Percentiles rank a stretch among this genome's conserved stretches.
Evolutionary conservation across 1,140 invertebrate species (phyloP).

Genomic region (Spodoptera litura): DNA sequence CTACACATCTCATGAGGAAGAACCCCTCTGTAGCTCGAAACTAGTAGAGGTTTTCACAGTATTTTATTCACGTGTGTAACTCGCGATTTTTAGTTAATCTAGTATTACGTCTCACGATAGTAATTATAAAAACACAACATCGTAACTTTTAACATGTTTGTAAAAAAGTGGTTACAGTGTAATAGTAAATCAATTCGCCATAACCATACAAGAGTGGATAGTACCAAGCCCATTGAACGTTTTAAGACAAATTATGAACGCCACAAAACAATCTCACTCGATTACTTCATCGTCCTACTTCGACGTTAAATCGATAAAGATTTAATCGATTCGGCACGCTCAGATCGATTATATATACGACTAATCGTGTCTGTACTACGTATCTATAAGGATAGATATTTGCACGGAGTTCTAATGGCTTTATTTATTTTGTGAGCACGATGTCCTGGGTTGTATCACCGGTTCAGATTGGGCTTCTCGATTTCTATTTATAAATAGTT

Average conservation of each 20-base stretch:
- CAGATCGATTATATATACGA: constrained; percentile 25
- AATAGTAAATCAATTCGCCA: constrained; percentile 38
- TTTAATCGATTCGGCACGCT: constrained; percentile 42
- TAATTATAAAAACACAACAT: too few relatives aligned
- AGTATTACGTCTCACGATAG: too few relatives aligned
- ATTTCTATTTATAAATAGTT: too few relatives aligned
- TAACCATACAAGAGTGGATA: constrained; percentile 8
- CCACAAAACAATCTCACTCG: constrained; percentile 44
- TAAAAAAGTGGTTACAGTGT: background rate
- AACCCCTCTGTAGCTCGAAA: too few relatives aligned
- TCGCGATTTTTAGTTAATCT: too few relatives aligned
- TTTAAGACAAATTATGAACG: constrained; percentile 29
- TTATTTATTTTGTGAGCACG: background rate
- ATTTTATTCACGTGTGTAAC: too few relatives aligned
- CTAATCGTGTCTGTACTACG: constrained; percentile 20
- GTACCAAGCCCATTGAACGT: constrained; percentile 11
- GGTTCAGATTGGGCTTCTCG: too few relatives aligned
- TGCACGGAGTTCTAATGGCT: background rate
- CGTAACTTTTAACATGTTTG: constrained; percentile 13
- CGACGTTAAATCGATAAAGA: constrained; percentile 44
- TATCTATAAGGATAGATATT: background rate
- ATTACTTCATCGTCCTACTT: constrained; percentile 46
- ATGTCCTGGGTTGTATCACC: background rate
- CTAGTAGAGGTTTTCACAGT: too few relatives aligned
- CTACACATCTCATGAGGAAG: too few relatives aligned